Base-by-base conservation (phyloP, 2,113 vertebrate genomes). In the Apeltes quadracus region DNA sequence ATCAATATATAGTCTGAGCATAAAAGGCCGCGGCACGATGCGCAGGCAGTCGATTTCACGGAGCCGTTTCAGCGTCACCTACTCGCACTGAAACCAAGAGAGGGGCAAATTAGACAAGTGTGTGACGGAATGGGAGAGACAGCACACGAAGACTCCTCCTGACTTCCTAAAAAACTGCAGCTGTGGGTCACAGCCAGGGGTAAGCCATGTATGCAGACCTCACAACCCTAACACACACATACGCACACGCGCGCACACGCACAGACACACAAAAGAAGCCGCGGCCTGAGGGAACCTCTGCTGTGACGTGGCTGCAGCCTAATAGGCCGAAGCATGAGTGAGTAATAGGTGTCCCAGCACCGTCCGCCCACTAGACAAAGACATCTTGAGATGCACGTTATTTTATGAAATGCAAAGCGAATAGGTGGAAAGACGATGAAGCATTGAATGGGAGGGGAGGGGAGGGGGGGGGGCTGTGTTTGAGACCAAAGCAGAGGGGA, bases 331-430 rank as follows among this genome's bases (percentile, higher is more conserved):
- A 89, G 75, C 79, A 74, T 82, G 84, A 86, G 82, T 91, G 89
- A 90, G 83, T 90, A 91, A 89, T 91, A 88, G 82, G 86, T 89
- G 89, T 61, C 78, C 81, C 86, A 79, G 83, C 83, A 27, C 78
- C 81, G 82, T 91, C 89, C 71, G 57, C 89, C 89, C 89, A 90
- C 82, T 83, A 82, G 87, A 91, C 81, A 79, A 61, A 85, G 84
- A 87, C 86, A 81, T 90, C 86, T 87, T 82, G 83, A 88, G 78
- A 86, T 84, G 84, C 76, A 57, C 75, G 79, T 85, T 75, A 83
- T 88, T 82, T 84, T 67, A 83, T 69, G 76, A 83, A 79, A 89
- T 84, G 77, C 80, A 83, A 88, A 87, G 79, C 81, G 84, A 85
- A 83, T 81, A 87, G 85, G 79, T 90, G 86, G 85, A 85, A 87